phyloP scores from a whole-genome alignment of 2,113 vertebrate species.

The Ochotona princeps region DNA sequence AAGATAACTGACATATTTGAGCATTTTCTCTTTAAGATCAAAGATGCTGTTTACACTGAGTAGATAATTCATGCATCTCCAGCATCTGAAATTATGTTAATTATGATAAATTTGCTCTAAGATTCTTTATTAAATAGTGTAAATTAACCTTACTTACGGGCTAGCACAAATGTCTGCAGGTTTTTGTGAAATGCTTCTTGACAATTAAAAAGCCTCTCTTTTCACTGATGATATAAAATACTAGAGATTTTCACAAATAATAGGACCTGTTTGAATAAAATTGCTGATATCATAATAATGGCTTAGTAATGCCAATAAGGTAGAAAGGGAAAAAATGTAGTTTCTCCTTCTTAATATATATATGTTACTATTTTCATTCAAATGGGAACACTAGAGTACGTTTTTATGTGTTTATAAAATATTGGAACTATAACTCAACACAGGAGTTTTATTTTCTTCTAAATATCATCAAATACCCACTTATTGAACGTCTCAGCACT shows the following conservation, averaged over 20 bases:
- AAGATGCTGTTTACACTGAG: slow-evolving; percentile 67
- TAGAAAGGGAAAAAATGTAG: slow-evolving; percentile 47
- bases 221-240: slow-evolving; percentile 72
- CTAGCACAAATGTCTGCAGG: slow-evolving; percentile 70
- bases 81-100: slow-evolving; percentile 74
- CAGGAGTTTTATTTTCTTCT: neutral
- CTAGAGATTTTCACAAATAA: slow-evolving; percentile 76
- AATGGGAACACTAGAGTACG: slow-evolving; percentile 57
- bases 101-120: slow-evolving; percentile 65
- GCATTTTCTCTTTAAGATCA: slow-evolving; percentile 70
- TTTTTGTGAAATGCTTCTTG: slow-evolving; percentile 75
- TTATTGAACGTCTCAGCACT: slow-evolving; percentile 15
- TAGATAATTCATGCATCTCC: slow-evolving; percentile 66
- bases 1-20: neutral
- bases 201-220: slow-evolving; percentile 80
- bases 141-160: slow-evolving; percentile 74
- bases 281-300: slow-evolving; percentile 49
- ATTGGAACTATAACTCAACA: slow-evolving; percentile 57
- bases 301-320: slow-evolving; percentile 15
- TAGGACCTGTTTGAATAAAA: slow-evolving; percentile 49
- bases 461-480: slow-evolving; percentile 41
- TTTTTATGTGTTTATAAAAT: slow-evolving; percentile 66
- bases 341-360: slow-evolving; percentile 45
- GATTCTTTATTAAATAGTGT: slow-evolving; percentile 69
- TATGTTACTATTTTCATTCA: slow-evolving; percentile 43